A percentile compares a stretch with the other conserved stretches of the same genome.
These are phyloP conservation scores for Punctoribates punctum DNA, from an alignment of 2,888 invertebrate species.

Conservation along the genomic window DNA sequence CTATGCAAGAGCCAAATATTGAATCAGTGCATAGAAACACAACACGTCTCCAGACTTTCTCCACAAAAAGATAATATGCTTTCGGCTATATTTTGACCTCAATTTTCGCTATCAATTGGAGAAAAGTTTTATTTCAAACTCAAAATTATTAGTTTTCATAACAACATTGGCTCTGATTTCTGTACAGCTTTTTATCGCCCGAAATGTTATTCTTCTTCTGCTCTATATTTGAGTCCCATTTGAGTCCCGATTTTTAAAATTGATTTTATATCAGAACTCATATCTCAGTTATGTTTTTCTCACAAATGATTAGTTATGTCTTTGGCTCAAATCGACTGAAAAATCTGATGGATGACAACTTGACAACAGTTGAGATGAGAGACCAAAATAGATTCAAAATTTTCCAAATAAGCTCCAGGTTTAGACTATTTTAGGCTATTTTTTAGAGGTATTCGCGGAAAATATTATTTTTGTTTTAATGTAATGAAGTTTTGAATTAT, in stretches of 20 bases:
- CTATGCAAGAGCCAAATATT: not conserved
- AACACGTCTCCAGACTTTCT: conserved; percentile 37
- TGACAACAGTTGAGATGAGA: not conserved
- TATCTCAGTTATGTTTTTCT: too few relatives aligned
- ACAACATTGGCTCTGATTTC: conserved; percentile 24
- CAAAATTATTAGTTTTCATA: not conserved
- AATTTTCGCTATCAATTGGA: conserved; percentile 25
- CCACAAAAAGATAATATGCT: conserved; percentile 4
- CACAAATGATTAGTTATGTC: too few relatives aligned
- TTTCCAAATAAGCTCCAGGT: not conserved
- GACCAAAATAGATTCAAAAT: too few relatives aligned
- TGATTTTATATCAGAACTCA: too few relatives aligned
- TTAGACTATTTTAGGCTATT: too few relatives aligned
- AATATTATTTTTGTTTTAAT: too few relatives aligned
- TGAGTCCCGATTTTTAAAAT: too few relatives aligned
- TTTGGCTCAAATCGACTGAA: too few relatives aligned
- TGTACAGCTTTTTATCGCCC: not conserved
- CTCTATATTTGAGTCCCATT: not conserved
- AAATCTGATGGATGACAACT: not conserved
- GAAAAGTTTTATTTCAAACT: not conserved
- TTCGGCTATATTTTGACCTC: conserved; percentile 37
- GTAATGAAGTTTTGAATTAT: too few relatives aligned
- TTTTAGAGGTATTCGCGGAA: too few relatives aligned
- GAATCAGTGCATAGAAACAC: conserved; percentile 1
- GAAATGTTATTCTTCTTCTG: conserved; percentile 14